These are phyloP conservation scores for Drosophila novamexicana DNA, from an alignment of 1,140 invertebrate species.

Conservation along the genomic window DNA sequence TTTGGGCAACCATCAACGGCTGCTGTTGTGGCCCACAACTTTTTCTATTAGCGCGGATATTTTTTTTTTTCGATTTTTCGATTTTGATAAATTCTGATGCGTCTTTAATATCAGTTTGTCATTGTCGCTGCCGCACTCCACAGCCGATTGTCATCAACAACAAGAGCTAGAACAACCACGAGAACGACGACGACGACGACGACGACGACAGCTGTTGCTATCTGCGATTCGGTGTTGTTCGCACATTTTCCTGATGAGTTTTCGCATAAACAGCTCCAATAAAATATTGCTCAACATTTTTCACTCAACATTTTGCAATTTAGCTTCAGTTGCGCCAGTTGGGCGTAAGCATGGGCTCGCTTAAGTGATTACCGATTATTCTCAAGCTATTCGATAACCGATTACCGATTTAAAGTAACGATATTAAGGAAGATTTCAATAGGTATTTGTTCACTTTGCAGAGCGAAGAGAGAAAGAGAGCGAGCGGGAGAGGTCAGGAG, in stretches of 20 bases:
- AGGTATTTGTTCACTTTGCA: no score
- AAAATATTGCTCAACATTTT: constrained; percentile 47
- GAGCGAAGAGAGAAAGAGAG: neutral
- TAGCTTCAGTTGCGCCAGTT: neutral
- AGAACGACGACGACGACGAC: constrained; percentile 5
- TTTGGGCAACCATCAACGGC: constrained; percentile 9
- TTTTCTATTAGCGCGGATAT: constrained; percentile 63
- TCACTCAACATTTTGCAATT: constrained; percentile 33
- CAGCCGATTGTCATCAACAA: constrained; percentile 57
- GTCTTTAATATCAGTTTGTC: constrained; percentile 73
- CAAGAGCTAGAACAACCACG: no score
- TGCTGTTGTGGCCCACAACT: constrained; percentile 42
- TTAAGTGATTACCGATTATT: neutral
- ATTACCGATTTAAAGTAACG: no score
- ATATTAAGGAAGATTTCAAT: no score
- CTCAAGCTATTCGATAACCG: neutral
- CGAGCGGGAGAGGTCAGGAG: neutral
- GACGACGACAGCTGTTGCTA: constrained; percentile 55
- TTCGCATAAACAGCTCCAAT: constrained; percentile 32
- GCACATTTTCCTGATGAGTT: constrained; percentile 64
- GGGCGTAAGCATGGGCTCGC: neutral
- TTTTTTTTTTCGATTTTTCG: constrained; percentile 28
- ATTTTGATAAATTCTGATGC: constrained; percentile 77
- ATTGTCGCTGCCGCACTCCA: constrained; percentile 9
- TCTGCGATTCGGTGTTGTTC: constrained; percentile 29